Conservation (phyloP, 2,113 vertebrate species). For the Anoplopoma fimbria region DNA sequence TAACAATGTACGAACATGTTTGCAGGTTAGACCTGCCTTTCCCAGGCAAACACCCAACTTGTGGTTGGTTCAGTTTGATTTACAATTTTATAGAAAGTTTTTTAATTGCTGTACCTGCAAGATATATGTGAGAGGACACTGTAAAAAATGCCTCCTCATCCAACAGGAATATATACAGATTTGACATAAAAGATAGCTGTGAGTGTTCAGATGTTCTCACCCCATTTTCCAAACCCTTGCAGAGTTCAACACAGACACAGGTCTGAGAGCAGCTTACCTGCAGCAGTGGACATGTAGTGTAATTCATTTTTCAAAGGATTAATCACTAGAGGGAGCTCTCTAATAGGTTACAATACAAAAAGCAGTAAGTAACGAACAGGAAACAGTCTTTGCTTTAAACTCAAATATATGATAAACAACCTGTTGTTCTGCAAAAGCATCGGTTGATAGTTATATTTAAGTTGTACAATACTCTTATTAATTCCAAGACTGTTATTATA, state of each 20-base stretch:
- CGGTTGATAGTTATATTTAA: neutral
- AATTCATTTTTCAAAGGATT: slow-evolving; percentile 9
- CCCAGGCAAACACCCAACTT: neutral
- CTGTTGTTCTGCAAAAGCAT: neutral
- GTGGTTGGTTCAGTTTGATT: neutral
- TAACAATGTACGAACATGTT: slow-evolving; percentile 7
- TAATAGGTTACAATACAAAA: slow-evolving; percentile 20
- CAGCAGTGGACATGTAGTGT: neutral
- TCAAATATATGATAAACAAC: neutral
- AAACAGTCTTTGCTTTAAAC: neutral
- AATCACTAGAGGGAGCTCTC: slow-evolving; percentile 68
- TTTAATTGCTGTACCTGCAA: neutral
- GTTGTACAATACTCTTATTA: neutral
- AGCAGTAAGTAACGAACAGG: neutral
- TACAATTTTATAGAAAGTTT: neutral
- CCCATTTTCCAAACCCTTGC: slow-evolving; percentile 8
- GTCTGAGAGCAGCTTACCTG: neutral
- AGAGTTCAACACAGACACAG: neutral
- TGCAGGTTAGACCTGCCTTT: neutral
- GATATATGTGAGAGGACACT: neutral
- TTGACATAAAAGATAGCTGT: neutral
- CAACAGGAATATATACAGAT: neutral
- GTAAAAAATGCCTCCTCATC: neutral
- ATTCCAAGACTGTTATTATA: neutral
- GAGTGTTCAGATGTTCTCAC: neutral